Evolutionary conservation across 37 sponge, comb jelly and placozoan species (phyloP), one percentile per base, ranked within the genome.

Genomic region (Spongilla lacustris): DNA sequence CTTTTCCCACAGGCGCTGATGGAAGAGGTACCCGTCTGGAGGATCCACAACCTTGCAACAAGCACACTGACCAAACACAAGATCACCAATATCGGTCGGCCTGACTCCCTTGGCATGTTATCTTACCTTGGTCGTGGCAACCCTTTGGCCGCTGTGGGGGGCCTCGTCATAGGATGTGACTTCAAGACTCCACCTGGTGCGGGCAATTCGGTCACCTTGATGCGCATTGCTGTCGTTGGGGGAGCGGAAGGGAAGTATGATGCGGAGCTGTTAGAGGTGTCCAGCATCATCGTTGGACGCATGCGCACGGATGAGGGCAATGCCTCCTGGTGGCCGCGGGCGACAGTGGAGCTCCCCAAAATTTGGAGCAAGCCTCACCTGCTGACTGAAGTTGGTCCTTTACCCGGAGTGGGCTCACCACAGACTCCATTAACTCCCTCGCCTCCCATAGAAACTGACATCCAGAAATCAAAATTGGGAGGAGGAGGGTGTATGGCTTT

Each of bases 91-190:
- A 80, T 80, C 26, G 80, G 67, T 58, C 80, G 80, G 26, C 80
- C 80, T 11, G 80, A 80, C 80, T 80, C 80, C n/a, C 67, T 80
- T 26, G 80, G 67, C 27, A n/a, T 80, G 67, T 33, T 80, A 25
- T 5, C 67, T 33, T 67, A 80, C 80, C 67, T 80, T 14, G 80
- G 80, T 37, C 80, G 58, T 22, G 80, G 80, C 17, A 80, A 50
- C 66, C 80, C 80, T 26, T 67, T 80, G 66, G 49, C 80, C 28
- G 80, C 80, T 37, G 21, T 26, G 26, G 80, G 80, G 19, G 80
- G 80, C 67, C 80, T 80, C 58, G 80, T 80, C 80, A 50, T 80
- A 66, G 80, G 80, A 67, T 80, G 80, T 26, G 80, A 80, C 58
- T 80, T 66, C 32, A 49, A 33, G 31, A 4, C 66, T 66, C 80